phyloP scores from a whole-genome alignment of 2,888 invertebrate species.

The Trachelus tabidus region DNA sequence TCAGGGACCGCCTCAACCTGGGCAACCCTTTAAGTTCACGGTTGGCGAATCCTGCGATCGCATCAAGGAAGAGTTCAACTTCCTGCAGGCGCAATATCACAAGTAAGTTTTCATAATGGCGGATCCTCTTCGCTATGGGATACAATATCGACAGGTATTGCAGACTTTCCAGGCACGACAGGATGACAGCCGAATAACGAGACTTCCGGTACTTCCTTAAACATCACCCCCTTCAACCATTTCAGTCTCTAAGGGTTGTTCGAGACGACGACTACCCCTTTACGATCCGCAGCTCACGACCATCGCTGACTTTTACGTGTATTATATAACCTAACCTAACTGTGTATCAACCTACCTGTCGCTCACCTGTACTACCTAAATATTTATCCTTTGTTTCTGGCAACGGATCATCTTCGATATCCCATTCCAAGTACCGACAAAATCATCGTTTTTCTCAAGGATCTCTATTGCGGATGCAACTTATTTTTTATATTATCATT shows the following conservation, averaged over 20 bases:
- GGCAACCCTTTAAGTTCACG: conserved; percentile 93
- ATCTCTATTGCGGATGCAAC: neutral
- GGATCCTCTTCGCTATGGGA: neutral
- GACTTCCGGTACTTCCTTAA: neutral
- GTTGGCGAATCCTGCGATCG: conserved; percentile 93
- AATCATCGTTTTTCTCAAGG: neutral
- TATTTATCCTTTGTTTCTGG: neutral
- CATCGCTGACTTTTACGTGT: neutral
- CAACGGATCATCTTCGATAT: neutral
- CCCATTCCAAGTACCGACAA: neutral
- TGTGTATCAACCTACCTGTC: neutral
- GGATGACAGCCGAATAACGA: neutral
- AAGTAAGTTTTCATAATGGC: conserved; percentile 75
- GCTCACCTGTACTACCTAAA: neutral
- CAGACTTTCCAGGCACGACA: neutral
- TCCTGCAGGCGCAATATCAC: conserved; percentile 94
- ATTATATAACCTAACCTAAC: neutral
- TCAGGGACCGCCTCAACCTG: conserved; percentile 88
- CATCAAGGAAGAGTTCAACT: conserved; percentile 96
- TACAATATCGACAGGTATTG: neutral
- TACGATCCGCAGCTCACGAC: neutral
- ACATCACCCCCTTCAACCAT: neutral
- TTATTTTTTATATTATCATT: neutral
- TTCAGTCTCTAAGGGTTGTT: neutral
- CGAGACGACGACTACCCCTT: neutral